Conservation (phyloP, 1,140 invertebrate species). For the Heliconius melpomene region DNA sequence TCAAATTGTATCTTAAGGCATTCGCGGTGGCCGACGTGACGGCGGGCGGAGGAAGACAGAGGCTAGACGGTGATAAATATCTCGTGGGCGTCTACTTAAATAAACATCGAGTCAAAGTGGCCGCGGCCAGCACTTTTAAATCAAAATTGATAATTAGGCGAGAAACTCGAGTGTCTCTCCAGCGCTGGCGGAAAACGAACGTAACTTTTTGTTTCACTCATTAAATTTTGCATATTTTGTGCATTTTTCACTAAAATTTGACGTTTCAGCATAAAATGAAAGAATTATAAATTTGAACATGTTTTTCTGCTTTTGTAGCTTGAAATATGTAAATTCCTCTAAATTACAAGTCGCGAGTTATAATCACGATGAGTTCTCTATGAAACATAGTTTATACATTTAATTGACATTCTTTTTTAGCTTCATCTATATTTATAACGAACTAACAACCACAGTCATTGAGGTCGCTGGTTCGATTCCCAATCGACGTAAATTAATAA, state of each 20-base stretch:
- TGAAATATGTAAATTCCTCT: too few relatives aligned
- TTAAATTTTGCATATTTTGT: slow-evolving; percentile 20
- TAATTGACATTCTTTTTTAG: too few relatives aligned
- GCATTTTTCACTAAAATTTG: background rate
- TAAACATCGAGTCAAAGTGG: background rate
- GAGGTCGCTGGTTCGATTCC: too few relatives aligned
- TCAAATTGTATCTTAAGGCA: background rate
- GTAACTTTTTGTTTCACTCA: slow-evolving; percentile 18
- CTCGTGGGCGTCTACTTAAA: slow-evolving; percentile 3
- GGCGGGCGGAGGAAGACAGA: background rate
- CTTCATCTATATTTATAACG: too few relatives aligned
- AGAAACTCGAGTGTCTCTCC: slow-evolving; percentile 8
- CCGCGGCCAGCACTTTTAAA: slow-evolving; percentile 19
- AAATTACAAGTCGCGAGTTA: background rate
- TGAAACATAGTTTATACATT: too few relatives aligned
- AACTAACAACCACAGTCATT: too few relatives aligned
- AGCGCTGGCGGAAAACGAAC: slow-evolving; percentile 2
- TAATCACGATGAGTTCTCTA: too few relatives aligned
- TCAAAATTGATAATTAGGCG: slow-evolving; percentile 28
- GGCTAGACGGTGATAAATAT: background rate
- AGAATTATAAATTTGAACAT: background rate
- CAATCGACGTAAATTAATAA: too few relatives aligned
- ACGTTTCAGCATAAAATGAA: background rate
- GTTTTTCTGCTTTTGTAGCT: background rate
- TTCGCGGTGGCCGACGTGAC: background rate